Base-by-base conservation (phyloP, 2,113 vertebrate species). In the Dissostichus mawsoni region DNA sequence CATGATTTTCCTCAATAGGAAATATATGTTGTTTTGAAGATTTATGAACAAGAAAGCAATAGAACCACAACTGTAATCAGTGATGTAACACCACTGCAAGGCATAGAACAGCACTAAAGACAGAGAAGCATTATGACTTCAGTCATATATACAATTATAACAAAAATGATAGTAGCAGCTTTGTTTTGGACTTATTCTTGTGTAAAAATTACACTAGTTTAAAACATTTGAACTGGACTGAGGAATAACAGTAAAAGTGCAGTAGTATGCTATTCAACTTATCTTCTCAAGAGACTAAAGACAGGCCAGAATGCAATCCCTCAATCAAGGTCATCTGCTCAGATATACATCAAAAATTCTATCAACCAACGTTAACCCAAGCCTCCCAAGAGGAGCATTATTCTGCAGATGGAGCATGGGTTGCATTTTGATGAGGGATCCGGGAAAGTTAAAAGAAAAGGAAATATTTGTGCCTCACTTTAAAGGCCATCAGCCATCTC, bases 401-500 rank as follows among this genome's bases (percentile, higher is more conserved):
- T 13, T 57, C 18, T 63, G 80, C 13, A 69, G 18, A 48, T 25
- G 57, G 12, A 71, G 50, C 61, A 68, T 8, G 65, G 50, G 6
- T 55, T 84, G 20, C 47, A 36, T 68, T 76, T 81, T 50, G 73
- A 73, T 17, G 47, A 61, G n/a, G 55, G 47, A 82, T 71, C 47
- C 0, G 4, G 71, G 48, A 78, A 82, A 75, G 52, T 51, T 63
- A 36, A 59, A 56, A 55, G n/a, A 68, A 84, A 73, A 69, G 5
- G 65, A 36, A 52, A 66, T 47, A 71, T 48, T 12, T 55, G 20
- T 36, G 14, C 66, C 25, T 67, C 41, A 5, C 48, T 70, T 69
- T 72, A 71, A 69, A 81, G 36, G 68, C 61, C 79, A 83, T 81
- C 72, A 89, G 80, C 20, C 67, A 0, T 57, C 67, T 84, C 82